These are phyloP conservation scores for Hycleus cichorii DNA, from an alignment of 1,140 invertebrate genomes.

Conservation along the genomic window DNA sequence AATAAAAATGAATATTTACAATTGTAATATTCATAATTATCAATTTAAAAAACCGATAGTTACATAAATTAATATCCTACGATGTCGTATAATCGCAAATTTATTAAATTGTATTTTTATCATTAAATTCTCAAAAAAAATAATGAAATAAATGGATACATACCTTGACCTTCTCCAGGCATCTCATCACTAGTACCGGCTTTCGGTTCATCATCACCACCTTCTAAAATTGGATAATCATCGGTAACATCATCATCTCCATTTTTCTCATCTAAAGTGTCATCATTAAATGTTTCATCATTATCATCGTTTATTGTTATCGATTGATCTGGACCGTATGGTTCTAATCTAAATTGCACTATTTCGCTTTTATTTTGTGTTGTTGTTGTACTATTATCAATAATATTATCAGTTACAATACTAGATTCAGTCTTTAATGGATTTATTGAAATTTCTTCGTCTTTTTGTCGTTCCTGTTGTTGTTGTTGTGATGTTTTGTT, in stretches of 20 bases:
- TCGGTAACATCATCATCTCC: conserved; percentile 29
- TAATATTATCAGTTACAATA: not conserved
- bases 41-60: not conserved
- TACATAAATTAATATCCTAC: conserved; percentile 6
- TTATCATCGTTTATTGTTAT: conserved; percentile 24
- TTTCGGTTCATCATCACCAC: conserved; percentile 32
- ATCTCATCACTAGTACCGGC: conserved; percentile 33
- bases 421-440: conserved; percentile 18
- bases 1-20: not conserved
- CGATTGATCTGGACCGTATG: conserved; percentile 29
- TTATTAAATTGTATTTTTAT: no score
- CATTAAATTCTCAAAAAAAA: no score
- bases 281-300: conserved; percentile 29
- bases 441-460: no score
- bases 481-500: conserved; percentile 9
- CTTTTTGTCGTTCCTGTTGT: conserved; percentile 18
- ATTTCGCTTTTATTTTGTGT: conserved; percentile 9
- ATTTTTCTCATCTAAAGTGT: conserved; percentile 25
- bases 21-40: not conserved
- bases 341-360: conserved; percentile 37
- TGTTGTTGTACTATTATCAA: not conserved
- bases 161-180: conserved; percentile 37
- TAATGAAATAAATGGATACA: conserved; percentile 7
- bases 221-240: conserved; percentile 36
- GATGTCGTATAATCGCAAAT: conserved; percentile 11